phyloP scores from a whole-genome alignment of 2,888 invertebrate species.

The Nysson spinosus region DNA sequence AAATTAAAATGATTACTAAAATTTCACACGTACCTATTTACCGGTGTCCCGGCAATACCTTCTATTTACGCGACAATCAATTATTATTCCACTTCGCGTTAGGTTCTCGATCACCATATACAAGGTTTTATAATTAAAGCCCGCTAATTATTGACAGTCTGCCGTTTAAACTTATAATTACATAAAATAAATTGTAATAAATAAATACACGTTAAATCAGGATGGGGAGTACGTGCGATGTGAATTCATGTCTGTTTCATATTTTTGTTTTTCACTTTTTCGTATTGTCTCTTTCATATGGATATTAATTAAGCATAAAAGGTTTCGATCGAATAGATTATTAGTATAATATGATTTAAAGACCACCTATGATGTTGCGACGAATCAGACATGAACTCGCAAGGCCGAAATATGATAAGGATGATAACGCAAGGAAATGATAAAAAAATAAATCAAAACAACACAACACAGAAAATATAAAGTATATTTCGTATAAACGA shows the following conservation, averaged over 20 bases:
- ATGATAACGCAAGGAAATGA: conserved; percentile 39
- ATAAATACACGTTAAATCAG: conserved; percentile 2
- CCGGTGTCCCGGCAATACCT: conserved; percentile 6
- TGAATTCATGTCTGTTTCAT: too few species aligned
- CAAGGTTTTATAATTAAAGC: not conserved
- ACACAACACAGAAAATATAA: conserved; percentile 58
- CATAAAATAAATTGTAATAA: not conserved
- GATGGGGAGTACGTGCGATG: too few species aligned
- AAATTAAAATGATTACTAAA: conserved; percentile 41
- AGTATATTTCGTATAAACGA: conserved; percentile 57
- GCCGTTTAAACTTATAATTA: too few species aligned
- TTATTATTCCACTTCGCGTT: conserved; percentile 19
- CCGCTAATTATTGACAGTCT: too few species aligned
- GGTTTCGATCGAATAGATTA: too few species aligned
- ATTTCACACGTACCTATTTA: conserved; percentile 29
- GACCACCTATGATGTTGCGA: too few species aligned
- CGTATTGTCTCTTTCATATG: too few species aligned
- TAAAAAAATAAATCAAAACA: conserved; percentile 49
- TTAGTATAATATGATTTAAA: too few species aligned
- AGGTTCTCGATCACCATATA: not conserved
- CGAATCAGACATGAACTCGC: not conserved
- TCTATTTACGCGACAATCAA: conserved; percentile 24
- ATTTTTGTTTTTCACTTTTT: too few species aligned
- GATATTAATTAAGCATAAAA: too few species aligned
- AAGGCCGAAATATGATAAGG: conserved; percentile 8